phyloP scores from a whole-genome alignment of 2,797 vertebrate species.

The Arremon brunneinucha region DNA sequence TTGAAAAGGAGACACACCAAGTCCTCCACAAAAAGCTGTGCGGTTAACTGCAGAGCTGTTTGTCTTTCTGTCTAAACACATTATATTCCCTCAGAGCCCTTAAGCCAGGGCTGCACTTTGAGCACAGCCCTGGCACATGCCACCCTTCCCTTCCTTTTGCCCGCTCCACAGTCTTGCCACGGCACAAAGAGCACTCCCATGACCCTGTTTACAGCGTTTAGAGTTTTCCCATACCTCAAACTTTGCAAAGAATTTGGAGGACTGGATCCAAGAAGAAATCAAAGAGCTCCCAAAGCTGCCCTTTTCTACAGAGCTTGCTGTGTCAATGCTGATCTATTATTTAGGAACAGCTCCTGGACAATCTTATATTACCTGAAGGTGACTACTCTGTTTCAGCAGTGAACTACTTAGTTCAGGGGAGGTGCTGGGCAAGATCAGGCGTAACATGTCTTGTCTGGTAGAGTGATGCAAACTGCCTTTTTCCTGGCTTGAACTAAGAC shows the following conservation, averaged over 20 bases:
- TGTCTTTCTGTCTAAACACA: not conserved
- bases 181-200: not conserved
- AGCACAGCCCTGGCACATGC: not conserved
- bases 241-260: not conserved
- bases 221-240: conserved; percentile 7
- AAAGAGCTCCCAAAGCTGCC: not conserved
- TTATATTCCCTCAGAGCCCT: not conserved
- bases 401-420: not conserved
- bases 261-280: not conserved
- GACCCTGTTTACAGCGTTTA: not conserved
- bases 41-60: not conserved
- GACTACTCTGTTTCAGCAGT: not conserved
- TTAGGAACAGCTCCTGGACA: not conserved
- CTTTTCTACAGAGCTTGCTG: not conserved
- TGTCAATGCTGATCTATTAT: not conserved
- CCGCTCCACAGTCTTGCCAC: accelerated
- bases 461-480: not conserved
- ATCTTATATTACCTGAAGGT: not conserved
- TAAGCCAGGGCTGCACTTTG: not conserved
- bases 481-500: not conserved
- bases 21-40: not conserved
- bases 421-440: not conserved
- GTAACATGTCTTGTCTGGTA: accelerated
- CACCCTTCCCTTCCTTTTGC: not conserved
- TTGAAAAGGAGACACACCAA: not conserved